Evolutionary conservation across 2,113 vertebrate species (phyloP), one percentile per base, ranked within the genome.

Genomic region (Arothron firmamentum): DNA sequence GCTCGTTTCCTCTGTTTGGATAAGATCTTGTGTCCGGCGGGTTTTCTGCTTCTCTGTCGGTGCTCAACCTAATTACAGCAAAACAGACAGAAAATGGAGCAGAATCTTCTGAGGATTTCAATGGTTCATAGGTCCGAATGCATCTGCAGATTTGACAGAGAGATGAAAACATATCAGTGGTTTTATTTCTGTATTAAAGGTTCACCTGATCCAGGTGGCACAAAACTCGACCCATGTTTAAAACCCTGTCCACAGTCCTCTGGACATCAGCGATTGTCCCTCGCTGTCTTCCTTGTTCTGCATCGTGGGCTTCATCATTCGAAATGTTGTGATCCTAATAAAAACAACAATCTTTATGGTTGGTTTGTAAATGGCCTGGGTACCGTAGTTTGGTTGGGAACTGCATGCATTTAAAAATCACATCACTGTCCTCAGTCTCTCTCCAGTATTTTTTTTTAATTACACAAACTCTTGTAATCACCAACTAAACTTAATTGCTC

Each of bases 1-100:
- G 96, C 96, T 73, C 95, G 91, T 79, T 96, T 97, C 65, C 96
- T 93, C 80, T 96, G 96, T 75, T 98, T 97, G 4, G 96, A 97
- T 1, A 98, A 83, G 11, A 97, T 81, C n/a, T 92, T 95, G 68
- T 94, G 91, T 93, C 93, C 93, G 0, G 91, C 89, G 3, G 93
- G 90, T 72, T 93, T 96, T 75, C 93, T 94, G 6, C 84, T 93
- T 11, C 92, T 83, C 78, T 95, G 92, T 5, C 94, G 95, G 65
- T 93, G 93, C 23, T 98, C 96, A 67, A 98, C 95, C 95, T 97
- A 67, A 62, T 73, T 3, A 25, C 23, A 50, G 74, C 25, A 28
- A 28, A 28, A 28, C 25, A 28, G 52, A 53, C 11, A 72, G 65
- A 47, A 76, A 4, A 65, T 4, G 52, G 17, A 52, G 15, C 6